Evolutionary conservation across 2,113 vertebrate species (phyloP).

Genomic region (Gymnobelideus leadbeateri): DNA sequence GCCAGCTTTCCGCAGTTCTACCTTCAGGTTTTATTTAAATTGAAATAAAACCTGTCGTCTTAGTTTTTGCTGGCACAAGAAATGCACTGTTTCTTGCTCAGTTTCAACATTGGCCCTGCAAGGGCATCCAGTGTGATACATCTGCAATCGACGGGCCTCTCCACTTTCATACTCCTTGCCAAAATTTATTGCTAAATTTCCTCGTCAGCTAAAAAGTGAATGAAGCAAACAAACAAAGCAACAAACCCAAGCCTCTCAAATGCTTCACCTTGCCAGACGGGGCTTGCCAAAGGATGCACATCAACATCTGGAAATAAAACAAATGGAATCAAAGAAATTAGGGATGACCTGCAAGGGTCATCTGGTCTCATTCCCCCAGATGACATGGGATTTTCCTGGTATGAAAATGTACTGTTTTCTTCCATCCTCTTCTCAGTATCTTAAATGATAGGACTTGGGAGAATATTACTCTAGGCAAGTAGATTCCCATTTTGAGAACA

Average conservation of each 20-base stretch:
- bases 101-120: constrained; percentile 71
- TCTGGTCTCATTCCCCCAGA: constrained; percentile 54
- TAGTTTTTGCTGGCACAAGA: constrained; percentile 78
- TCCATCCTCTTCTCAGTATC: constrained; percentile 16
- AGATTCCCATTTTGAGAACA: constrained; percentile 45
- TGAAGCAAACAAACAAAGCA: constrained; percentile 65
- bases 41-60: constrained; percentile 83
- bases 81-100: constrained; percentile 74
- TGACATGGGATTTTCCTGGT: constrained; percentile 37
- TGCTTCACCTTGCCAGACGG: constrained; percentile 17
- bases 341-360: constrained; percentile 67
- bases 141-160: constrained; percentile 69
- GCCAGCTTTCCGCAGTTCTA: constrained; percentile 76
- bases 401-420: constrained; percentile 9
- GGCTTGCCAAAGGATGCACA: neutral
- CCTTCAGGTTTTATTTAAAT: constrained; percentile 84
- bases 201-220: constrained; percentile 72
- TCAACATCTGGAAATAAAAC: constrained; percentile 75
- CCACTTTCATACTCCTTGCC: constrained; percentile 71
- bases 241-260: constrained; percentile 8
- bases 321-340: constrained; percentile 66
- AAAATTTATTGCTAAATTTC: constrained; percentile 72
- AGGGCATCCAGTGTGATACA: constrained; percentile 73
- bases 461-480: neutral
- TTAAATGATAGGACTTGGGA: neutral